Base-by-base conservation (phyloP, 2,113 vertebrate genomes). In the Psephotus haematonotus region DNA sequence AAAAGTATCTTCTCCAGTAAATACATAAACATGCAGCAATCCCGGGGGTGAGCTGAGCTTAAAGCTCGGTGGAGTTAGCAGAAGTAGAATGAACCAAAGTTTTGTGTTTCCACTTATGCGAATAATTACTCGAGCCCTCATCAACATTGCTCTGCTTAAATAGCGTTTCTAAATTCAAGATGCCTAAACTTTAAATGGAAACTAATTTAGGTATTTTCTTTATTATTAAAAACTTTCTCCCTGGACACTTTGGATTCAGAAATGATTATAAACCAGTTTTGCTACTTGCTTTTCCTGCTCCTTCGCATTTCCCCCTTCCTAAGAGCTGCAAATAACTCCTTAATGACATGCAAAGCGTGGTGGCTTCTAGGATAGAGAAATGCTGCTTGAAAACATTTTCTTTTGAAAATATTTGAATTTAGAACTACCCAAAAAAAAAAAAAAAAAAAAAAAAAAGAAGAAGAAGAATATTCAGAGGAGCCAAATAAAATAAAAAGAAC, bases 401-500 rank as follows among this genome's bases (percentile, higher is more conserved):
- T 78, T 96, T 86, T 37, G 64, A 55, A 97, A 97, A 95, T 91
- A 95, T 94, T 95, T 93, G 47, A 97, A 95, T 97, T 96, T 85
- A 97, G 67, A 96, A 68, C 76, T 85, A 90, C 79, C 2, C 10
- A 87, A 80, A 55, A 93, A 87, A 64, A 43, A 63, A 81, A 74
- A 43, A n/a, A n/a, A n/a, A 43, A 43, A 43, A 43, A 39, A 39
- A 39, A 39, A 39, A 39, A 39, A 39, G 37, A 84, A 95, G 95
- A 74, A 82, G 78, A 90, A 15, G 33, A 62, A 76, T 53, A 90
- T 83, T 91, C 82, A 77, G 82, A 96, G 53, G 88, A 90, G 87
- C 94, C 95, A 96, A 97, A 95, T 95, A 96, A 97, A 97, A 97
- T 91, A 92, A 96, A 97, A 97, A 93, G 91, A 74, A 83, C 39